phyloP scores from a whole-genome alignment of 2,797 vertebrate species.

The Gymnoscopelus microlampas region DNA sequence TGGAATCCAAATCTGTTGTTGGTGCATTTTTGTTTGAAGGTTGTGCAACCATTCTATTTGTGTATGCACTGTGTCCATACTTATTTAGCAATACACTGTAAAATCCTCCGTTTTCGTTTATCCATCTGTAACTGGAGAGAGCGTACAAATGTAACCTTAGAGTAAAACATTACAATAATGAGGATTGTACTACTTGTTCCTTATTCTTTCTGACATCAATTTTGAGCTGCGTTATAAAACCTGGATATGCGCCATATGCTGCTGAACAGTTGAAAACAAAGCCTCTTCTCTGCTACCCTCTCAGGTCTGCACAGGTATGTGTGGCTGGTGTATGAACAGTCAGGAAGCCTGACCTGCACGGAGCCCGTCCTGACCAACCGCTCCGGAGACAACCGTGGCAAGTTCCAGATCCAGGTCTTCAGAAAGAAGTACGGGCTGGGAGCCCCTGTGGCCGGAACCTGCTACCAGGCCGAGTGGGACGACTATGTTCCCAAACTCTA shows the following conservation, averaged over 20 bases:
- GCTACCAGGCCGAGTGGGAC: conserved; percentile 98
- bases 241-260: no score
- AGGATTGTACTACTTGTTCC: no score
- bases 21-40: background rate
- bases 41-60: background rate
- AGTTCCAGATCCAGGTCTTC: conserved; percentile 89
- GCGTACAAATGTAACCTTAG: no score
- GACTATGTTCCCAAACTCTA: conserved; percentile 95
- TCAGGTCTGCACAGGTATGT: conserved; percentile 95
- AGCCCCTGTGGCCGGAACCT: conserved; percentile 87
- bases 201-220: no score
- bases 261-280: background rate
- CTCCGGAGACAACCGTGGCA: conserved; percentile 87
- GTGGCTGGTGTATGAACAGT: conserved; percentile 96
- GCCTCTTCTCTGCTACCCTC: background rate
- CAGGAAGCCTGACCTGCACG: conserved; percentile 78
- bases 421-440: conserved; percentile 90
- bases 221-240: no score
- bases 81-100: no score
- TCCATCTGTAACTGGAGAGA: no score
- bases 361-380: conserved; percentile 88
- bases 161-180: no score
- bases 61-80: no score
- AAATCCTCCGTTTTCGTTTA: no score
- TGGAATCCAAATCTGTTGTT: background rate